Evolutionary conservation across 2,888 invertebrate genomes (phyloP).

Genomic region (Pyrochroa serraticornis): DNA sequence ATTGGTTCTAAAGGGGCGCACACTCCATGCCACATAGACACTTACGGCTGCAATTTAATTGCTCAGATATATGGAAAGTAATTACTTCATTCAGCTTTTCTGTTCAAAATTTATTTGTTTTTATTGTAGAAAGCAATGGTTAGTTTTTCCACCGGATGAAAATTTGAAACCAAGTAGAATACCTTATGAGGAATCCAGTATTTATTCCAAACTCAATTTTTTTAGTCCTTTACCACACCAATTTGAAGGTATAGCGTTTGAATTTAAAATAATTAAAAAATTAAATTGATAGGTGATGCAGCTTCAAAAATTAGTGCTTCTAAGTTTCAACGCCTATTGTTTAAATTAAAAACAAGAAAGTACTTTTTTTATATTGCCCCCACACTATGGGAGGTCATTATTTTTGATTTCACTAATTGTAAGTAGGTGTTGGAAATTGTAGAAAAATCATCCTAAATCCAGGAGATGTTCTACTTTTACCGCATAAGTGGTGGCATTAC

Average conservation of each 20-base stretch:
- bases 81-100: slow-evolving; percentile 9
- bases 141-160: slow-evolving; percentile 83
- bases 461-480: slow-evolving; percentile 88
- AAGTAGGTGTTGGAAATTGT: slow-evolving; percentile 42
- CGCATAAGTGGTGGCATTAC: slow-evolving; percentile 97
- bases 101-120: slow-evolving; percentile 23
- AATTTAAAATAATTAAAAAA: slow-evolving; percentile 26
- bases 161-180: slow-evolving; percentile 79
- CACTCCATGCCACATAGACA: slow-evolving; percentile 93
- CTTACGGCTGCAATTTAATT: slow-evolving; percentile 92
- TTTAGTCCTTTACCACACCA: slow-evolving; percentile 66
- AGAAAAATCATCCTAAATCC: slow-evolving; percentile 71
- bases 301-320: too few species aligned
- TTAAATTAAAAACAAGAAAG: too few species aligned
- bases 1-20: slow-evolving; percentile 85
- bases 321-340: too few species aligned
- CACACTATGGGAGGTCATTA: too few species aligned
- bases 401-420: slow-evolving; percentile 16
- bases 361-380: too few species aligned
- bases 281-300: too few species aligned
- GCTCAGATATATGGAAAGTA: slow-evolving; percentile 88
- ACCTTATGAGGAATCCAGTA: slow-evolving; percentile 96
- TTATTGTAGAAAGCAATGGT: slow-evolving; percentile 81
- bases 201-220: slow-evolving; percentile 86
- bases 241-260: slow-evolving; percentile 57